A percentile compares a stretch with the other conserved stretches of the same genome.
Evolutionary conservation across 2,113 vertebrate genomes (phyloP).

Genomic region (Callospermophilus lateralis): DNA sequence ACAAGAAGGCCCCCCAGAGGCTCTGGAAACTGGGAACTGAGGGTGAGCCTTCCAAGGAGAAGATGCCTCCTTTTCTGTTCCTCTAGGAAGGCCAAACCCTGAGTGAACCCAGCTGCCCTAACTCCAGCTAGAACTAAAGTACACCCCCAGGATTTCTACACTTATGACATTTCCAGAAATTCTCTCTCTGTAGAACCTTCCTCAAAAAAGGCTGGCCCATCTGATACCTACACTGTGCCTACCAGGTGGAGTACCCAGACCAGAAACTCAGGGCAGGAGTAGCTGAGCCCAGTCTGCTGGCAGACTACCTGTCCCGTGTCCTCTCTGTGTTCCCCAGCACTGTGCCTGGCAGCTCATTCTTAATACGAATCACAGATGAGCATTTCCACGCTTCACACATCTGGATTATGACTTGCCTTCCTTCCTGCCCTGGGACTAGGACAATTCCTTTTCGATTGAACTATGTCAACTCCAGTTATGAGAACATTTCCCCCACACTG

Average conservation of each 20-base stretch:
- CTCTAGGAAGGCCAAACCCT: not conserved
- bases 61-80: not conserved
- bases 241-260: not conserved
- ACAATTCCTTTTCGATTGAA: constrained; percentile 50
- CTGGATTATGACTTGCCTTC: constrained; percentile 33
- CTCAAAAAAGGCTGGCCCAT: not conserved
- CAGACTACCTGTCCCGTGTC: not conserved
- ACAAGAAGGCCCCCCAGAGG: not conserved
- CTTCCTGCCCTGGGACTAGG: constrained; percentile 71
- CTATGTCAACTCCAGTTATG: constrained; percentile 38
- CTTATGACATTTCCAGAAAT: constrained; percentile 56
- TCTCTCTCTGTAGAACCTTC: not conserved
- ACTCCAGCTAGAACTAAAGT: constrained; percentile 17
- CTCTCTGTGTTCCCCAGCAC: not conserved
- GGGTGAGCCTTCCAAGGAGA: not conserved
- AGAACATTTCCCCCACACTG: not conserved
- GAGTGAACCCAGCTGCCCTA: not conserved
- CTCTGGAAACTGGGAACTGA: not conserved
- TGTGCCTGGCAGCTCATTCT: not conserved
- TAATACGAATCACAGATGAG: constrained; percentile 54
- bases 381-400: constrained; percentile 44
- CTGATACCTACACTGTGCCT: not conserved
- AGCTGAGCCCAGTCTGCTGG: not conserved
- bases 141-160: not conserved
- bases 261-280: not conserved